Conservation (phyloP, 64 coral and sea anemone genomes). For the Montipora foliosa region DNA sequence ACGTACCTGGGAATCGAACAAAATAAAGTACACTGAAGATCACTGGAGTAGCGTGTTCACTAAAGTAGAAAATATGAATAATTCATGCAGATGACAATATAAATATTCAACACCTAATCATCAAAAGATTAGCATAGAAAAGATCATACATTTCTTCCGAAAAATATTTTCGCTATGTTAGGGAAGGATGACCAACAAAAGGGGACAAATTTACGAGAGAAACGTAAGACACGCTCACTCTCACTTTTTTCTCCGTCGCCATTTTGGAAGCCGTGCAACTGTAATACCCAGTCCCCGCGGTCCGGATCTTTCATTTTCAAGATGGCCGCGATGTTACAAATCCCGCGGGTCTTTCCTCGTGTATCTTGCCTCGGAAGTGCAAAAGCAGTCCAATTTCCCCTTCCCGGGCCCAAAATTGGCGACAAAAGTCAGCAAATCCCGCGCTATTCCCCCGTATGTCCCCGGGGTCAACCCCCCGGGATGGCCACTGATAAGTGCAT, state of each 20-base stretch:
- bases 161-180: constrained; percentile 15
- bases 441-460: background rate
- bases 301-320: background rate
- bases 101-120: constrained; percentile 22
- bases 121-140: constrained; percentile 7
- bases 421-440: background rate
- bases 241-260: constrained; percentile 1
- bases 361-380: background rate
- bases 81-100: constrained; percentile 10
- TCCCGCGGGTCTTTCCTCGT: background rate
- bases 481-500: background rate
- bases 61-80: constrained; percentile 15
- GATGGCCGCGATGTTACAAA: background rate
- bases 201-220: constrained; percentile 47
- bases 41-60: constrained; percentile 12
- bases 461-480: no score
- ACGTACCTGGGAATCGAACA: constrained; percentile 14
- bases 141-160: constrained; percentile 12
- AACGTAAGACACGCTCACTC: background rate
- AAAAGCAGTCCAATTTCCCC: background rate
- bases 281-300: constrained; percentile 45
- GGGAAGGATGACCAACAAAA: constrained; percentile 53
- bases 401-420: background rate
- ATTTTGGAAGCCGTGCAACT: constrained; percentile 19
- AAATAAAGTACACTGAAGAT: constrained; percentile 44